Evolutionary conservation across 2,888 invertebrate species (phyloP), one percentile per base, ranked within the genome.

Genomic region (Caenorhabditis sp.): DNA sequence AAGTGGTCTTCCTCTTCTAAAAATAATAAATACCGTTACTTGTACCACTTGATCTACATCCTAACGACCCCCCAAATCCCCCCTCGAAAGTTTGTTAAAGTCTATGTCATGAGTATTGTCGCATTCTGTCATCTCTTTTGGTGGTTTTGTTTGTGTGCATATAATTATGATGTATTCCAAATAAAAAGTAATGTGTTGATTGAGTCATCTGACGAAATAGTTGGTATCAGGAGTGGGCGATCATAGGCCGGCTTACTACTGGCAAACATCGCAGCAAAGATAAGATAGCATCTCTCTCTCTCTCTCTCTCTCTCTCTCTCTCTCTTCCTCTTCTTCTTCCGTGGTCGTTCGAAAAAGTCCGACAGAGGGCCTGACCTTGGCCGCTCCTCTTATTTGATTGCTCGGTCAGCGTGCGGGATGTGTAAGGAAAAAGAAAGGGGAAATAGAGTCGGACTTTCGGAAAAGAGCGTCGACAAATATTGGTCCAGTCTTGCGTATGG

Each of bases 1-100:
- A 56, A 48, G 62, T 50, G 30, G 68, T 68, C 68, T 68, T 58
- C 68, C 11, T 22, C 37, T 8, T 26, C 27, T 3, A n/a, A 41
- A 58, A 68, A 68, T 68, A 68, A 68, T 68, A 68, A 68, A 68
- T 68, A 68, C 68, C 58, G 58, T 52, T 66, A 68, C 68, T 68
- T 68, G 68, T 68, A 68, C 58, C 48, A 50, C 52, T 52, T 52
- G 68, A 68, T 68, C 45, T 26, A 22, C 55, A 53, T 39, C 43
- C 20, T 45, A 55, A 55, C 13, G 4, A 13, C 35, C 9, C 35
- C 9, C 9, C 35, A 35, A 35, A 35, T 30, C 30, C 35, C 20
- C 39, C 39, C 37, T 15, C 15, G 2, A 20, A 58, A 68, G 58
- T 52, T 39, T 68, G 68, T 68, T 68, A 68, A 39, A 22, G 50